phyloP scores from a whole-genome alignment of 2,888 invertebrate genomes.

The Apotomis betuletana region DNA sequence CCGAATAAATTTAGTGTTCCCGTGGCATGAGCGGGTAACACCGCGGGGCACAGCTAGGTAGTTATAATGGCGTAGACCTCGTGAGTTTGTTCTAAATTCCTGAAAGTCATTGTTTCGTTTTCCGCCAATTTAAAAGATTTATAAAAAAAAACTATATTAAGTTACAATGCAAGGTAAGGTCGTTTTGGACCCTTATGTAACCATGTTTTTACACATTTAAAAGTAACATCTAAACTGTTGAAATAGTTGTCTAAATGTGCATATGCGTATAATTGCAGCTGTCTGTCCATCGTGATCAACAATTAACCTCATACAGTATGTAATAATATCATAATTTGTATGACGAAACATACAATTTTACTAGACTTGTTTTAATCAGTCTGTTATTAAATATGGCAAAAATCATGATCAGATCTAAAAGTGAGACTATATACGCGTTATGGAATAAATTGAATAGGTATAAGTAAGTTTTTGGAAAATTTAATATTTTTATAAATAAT shows the following conservation, averaged over 20 bases:
- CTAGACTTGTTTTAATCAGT: slow-evolving; percentile 19
- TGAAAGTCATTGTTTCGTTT: too few species aligned
- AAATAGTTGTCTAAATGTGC: slow-evolving; percentile 11
- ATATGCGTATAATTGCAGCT: slow-evolving; percentile 18
- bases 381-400: slow-evolving; percentile 3
- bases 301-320: slow-evolving; percentile 9
- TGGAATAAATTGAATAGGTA: too few species aligned
- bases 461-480: too few species aligned
- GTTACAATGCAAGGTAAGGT: not conserved
- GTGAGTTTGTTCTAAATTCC: too few species aligned
- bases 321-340: not conserved
- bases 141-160: too few species aligned
- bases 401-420: not conserved
- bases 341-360: slow-evolving; percentile 17
- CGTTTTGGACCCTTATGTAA: too few species aligned
- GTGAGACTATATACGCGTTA: too few species aligned
- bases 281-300: slow-evolving; percentile 11
- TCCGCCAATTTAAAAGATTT: too few species aligned
- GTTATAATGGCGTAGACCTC: too few species aligned
- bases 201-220: not conserved
- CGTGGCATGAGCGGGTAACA: fast-evolving
- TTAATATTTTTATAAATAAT: too few species aligned
- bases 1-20: too few species aligned
- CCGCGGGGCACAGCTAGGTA: too few species aligned
- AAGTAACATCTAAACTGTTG: slow-evolving; percentile 6